phyloP scores from a whole-genome alignment of 2,888 invertebrate genomes.

The Drosophila borborema region DNA sequence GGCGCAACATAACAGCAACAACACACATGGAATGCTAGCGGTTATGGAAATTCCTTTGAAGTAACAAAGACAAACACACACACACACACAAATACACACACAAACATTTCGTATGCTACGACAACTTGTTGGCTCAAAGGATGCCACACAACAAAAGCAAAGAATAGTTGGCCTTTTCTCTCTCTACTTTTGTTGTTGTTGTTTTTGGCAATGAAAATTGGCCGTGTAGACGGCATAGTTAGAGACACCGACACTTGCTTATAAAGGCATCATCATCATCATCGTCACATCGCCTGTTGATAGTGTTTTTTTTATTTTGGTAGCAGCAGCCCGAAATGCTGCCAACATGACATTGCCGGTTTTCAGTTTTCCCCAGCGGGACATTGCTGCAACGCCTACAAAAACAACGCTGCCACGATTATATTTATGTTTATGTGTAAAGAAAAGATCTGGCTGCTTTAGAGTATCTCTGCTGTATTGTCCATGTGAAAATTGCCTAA shows the following conservation, averaged over 20 bases:
- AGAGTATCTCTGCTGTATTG: constrained; percentile 13
- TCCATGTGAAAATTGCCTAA: constrained; percentile 64
- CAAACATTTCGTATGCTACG: constrained; percentile 33
- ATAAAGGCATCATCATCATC: constrained; percentile 48
- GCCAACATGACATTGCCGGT: constrained; percentile 58
- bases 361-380: constrained; percentile 26
- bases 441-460: background rate
- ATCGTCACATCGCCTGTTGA: constrained; percentile 27
- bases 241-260: constrained; percentile 51
- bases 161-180: constrained; percentile 30
- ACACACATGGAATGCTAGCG: constrained; percentile 70
- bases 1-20: constrained; percentile 39
- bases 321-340: constrained; percentile 23
- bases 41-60: constrained; percentile 79
- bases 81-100: background rate
- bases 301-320: constrained; percentile 22
- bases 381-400: constrained; percentile 40
- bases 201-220: constrained; percentile 71
- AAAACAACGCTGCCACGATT: constrained; percentile 23
- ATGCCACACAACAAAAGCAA: constrained; percentile 50
- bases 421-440: constrained; percentile 1
- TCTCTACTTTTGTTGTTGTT: constrained; percentile 30
- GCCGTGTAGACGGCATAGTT: constrained; percentile 58
- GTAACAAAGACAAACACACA: constrained; percentile 18
- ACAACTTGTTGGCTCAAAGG: constrained; percentile 54